Base-by-base conservation (phyloP, 2,113 vertebrate genomes). In the Macquaria ambigua region DNA sequence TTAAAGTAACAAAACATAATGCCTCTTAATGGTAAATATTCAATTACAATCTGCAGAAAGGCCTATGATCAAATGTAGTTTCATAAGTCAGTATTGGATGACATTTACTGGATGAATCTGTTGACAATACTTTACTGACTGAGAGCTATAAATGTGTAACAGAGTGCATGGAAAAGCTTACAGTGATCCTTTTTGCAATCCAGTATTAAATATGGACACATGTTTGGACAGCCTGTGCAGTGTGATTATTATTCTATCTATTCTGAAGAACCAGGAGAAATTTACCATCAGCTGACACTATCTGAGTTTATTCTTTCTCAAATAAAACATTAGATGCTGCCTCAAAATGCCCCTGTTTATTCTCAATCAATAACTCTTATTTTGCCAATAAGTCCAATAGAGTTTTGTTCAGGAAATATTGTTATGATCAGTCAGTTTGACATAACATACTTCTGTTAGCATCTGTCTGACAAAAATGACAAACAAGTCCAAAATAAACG, bases 141-240 rank as follows among this genome's bases (percentile, higher is more conserved):
- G 28, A n/a, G 31, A 85, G 69, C 68, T 75, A 85, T 89, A 68
- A 93, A 93, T 93, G 77, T 90, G 74, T 90, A 88, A 93, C 89
- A 31, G 48, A 41, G 37, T 83, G 59, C 48, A 68, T 61, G 25
- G 67, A 43, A 21, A 55, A 79, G 56, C 39, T 9, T 46, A 37
- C 39, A 85, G 59, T 28, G 23, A 77, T 34, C 43, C 18, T 39
- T 74, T 58, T 14, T 80, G 25, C 55, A 77, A 87, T 92, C 78
- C 90, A 91, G 90, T 87, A 94, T 94, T 89, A 94, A 86, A 90
- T 73, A 73, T 73, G 43, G 48, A 59, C 79, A 64, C 59, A 70
- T 66, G 21, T 31, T 56, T 39, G 39, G 34, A 34, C 46, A 61
- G 52, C 37, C 70, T n/a, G 6, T 48, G 77, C 69, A 23, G 16